phyloP scores from a whole-genome alignment of 1,140 invertebrate species.

The Rhagoletis zephyria region DNA sequence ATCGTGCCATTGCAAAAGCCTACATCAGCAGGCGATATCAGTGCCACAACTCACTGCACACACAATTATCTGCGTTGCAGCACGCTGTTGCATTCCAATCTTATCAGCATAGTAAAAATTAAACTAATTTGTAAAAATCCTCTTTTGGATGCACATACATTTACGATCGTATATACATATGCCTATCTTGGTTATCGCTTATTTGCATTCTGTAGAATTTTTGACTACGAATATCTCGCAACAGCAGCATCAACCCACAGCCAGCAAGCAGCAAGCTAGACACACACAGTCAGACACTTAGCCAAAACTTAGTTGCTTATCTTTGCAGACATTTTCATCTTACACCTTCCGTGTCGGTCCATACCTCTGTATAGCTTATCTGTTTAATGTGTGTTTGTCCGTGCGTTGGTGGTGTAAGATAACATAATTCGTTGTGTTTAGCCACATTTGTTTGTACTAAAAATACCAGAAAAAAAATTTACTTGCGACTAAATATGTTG shows the following conservation, averaged over 20 bases:
- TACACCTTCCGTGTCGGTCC: not conserved
- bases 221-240: not conserved
- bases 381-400: not conserved
- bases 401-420: not conserved
- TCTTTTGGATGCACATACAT: not conserved
- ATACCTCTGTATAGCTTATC: not conserved
- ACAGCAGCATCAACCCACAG: not conserved
- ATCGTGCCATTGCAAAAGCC: not conserved
- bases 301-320: not conserved
- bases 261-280: not conserved
- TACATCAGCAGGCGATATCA: not conserved
- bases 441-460: not conserved
- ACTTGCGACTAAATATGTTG: not conserved
- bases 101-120: not conserved
- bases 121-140: not conserved
- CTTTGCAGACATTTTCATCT: not conserved
- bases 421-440: not conserved
- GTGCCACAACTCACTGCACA: not conserved
- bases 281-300: not conserved
- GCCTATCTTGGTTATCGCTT: not conserved
- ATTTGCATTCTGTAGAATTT: not conserved
- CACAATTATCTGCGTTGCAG: not conserved
- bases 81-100: not conserved
- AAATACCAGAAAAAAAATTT: not conserved
- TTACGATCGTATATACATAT: not conserved